Percentiles rank a stretch among this genome's conserved stretches.
These are phyloP conservation scores for Psephotus haematonotus DNA, from an alignment of 2,113 vertebrate genomes.

Conservation along the genomic window DNA sequence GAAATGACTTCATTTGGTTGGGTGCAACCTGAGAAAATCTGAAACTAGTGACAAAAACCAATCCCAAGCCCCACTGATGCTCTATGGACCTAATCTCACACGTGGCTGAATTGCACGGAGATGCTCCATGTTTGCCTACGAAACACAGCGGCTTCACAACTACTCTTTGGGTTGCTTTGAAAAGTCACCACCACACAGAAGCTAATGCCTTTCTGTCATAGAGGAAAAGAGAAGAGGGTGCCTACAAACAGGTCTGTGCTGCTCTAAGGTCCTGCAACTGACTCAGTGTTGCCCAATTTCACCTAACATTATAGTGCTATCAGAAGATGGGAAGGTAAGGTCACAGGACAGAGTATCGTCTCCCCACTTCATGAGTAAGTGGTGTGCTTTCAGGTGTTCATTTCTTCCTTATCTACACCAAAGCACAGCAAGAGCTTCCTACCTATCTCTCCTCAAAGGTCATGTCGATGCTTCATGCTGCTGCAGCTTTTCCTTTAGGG, in stretches of 20 bases:
- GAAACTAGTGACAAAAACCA: background rate
- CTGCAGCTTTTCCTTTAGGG: background rate
- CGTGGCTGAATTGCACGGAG: background rate
- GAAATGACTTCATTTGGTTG: background rate
- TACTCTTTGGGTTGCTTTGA: constrained; percentile 12
- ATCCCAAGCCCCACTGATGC: background rate
- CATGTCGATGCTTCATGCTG: background rate
- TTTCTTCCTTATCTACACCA: background rate
- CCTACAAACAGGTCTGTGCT: background rate
- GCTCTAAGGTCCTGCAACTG: background rate
- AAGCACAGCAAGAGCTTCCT: background rate
- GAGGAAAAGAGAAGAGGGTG: fast-evolving
- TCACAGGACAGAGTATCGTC: background rate
- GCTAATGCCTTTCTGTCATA: fast-evolving
- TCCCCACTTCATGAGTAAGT: fast-evolving
- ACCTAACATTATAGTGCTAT: background rate
- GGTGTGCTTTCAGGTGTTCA: background rate
- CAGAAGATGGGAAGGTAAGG: background rate
- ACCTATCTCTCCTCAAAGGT: background rate
- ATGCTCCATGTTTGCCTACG: fast-evolving
- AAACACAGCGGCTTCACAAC: background rate
- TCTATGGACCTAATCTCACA: background rate
- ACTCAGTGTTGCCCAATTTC: background rate
- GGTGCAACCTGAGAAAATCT: constrained; percentile 30
- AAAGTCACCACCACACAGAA: background rate